Percentiles rank a stretch among this genome's conserved stretches.
Conservation (phyloP, 2,888 invertebrate species). For the Lasioglossum villosulum region DNA sequence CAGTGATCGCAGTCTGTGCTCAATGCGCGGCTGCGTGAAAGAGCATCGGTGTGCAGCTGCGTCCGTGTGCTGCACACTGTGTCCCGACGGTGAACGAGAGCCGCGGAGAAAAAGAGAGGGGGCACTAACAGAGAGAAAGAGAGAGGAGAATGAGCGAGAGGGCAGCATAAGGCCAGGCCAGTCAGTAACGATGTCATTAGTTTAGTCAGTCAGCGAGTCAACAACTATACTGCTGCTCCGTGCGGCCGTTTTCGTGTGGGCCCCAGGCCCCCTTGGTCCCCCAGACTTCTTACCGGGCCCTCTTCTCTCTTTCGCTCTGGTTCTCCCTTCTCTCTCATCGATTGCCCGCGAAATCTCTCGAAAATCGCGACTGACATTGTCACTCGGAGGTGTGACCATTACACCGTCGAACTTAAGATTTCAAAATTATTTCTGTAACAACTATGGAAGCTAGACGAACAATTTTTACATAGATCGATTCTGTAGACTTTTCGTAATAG, state of each 20-base stretch:
- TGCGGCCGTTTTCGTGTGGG: constrained; percentile 71
- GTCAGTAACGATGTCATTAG: constrained; percentile 83
- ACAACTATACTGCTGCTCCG: constrained; percentile 77
- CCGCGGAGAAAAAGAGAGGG: constrained; percentile 22
- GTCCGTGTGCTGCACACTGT: constrained; percentile 36
- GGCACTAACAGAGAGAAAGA: background rate
- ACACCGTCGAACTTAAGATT: background rate
- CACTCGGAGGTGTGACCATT: background rate
- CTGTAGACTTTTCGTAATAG: background rate
- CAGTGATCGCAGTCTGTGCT: constrained; percentile 73
- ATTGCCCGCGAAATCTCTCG: constrained; percentile 14
- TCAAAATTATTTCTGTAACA: background rate
- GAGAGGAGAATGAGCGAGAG: constrained; percentile 60
- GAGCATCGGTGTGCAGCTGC: constrained; percentile 41
- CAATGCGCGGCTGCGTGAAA: constrained; percentile 67
- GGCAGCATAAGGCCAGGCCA: constrained; percentile 79
- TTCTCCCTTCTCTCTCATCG: background rate
- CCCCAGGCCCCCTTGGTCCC: constrained; percentile 36
- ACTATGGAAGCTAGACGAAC: background rate
- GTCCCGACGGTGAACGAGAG: background rate
- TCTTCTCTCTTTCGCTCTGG: background rate
- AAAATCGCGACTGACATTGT: constrained; percentile 47
- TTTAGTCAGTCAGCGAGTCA: constrained; percentile 83
- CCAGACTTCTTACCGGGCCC: constrained; percentile 52
- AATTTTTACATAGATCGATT: background rate